Evolutionary conservation across 1,140 invertebrate species (phyloP), one percentile per base, ranked within the genome.

Genomic region (Ganaspis sp.): DNA sequence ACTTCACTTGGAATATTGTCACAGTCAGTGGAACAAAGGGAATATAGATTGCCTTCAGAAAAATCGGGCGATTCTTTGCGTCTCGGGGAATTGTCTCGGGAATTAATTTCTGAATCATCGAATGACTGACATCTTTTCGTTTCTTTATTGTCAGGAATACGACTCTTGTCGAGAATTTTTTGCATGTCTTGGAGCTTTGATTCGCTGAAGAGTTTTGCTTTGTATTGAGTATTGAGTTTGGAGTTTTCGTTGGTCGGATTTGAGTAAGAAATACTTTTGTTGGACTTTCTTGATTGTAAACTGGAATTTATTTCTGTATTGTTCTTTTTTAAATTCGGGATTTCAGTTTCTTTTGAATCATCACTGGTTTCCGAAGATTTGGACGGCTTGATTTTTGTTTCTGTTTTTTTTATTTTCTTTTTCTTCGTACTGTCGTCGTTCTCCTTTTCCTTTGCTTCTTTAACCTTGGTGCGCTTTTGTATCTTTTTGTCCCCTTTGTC

Each of bases 1-100:
- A 87, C 45, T 80, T 86, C 92, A 76, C 72, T 88, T 9, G 79
- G 80, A 1, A 80, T 79, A 74, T 77, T 87, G 15, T 73, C 86
- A 88, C 12, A 91, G 21, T 91, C 88, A 0, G 88, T 93, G 0
- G 94, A 95, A 80, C 93, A 95, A 9, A 94, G 92, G 0, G 94
- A 95, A 92, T 94, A 94, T 8, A 94, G 94, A 81, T 93, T 94
- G 72, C 93, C 85, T 21, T 91, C 91, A 73, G 94, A 94, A 74
- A 94, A 93, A 23, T 90, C 91, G 4, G 94, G 94, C 4, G 94
- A 94, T 34, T 54, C 19, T n/a, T n/a, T n/a, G n/a, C n/a, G n/a
- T n/a, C n/a, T n/a, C n/a, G n/a, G n/a, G n/a, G n/a, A n/a, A n/a
- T n/a, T n/a, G n/a, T n/a, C n/a, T n/a, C n/a, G 1, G 2, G 8